Evolutionary conservation across 2,113 vertebrate species (phyloP).

Genomic region (Peucedramus taeniatus): DNA sequence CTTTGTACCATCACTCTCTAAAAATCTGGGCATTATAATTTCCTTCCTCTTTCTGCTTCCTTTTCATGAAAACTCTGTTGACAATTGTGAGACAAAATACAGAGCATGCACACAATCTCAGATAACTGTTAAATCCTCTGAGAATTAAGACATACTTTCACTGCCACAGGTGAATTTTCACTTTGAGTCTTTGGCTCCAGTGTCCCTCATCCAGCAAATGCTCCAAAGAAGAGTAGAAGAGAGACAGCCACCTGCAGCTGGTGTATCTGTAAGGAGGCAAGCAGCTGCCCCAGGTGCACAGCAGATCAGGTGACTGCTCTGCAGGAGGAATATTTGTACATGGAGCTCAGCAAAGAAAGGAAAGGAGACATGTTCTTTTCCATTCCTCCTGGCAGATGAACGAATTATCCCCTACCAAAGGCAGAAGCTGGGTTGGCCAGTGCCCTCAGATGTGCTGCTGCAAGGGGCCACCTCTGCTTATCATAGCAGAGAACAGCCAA

Average conservation of each 20-base stretch:
- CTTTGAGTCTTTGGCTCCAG: background rate
- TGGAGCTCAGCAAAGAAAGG: background rate
- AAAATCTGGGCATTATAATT: background rate
- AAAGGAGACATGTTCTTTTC: background rate
- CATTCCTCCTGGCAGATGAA: background rate
- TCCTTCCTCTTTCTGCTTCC: background rate
- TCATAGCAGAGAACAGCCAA: background rate
- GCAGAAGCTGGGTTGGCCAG: background rate
- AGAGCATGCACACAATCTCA: background rate
- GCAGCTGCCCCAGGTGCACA: background rate
- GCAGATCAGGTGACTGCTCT: background rate
- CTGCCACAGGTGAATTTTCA: background rate
- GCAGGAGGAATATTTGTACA: background rate
- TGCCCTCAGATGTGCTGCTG: background rate
- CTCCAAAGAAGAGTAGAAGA: background rate
- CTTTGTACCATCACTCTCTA: background rate
- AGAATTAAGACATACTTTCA: background rate
- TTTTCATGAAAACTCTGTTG: background rate
- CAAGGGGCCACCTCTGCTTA: background rate
- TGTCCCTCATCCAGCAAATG: background rate
- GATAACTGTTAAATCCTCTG: background rate
- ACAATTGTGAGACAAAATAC: background rate
- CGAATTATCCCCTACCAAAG: accelerated
- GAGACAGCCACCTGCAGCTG: background rate
- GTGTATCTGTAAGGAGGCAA: background rate